These are phyloP conservation scores for Ibidorhyncha struthersii DNA, from an alignment of 2,113 vertebrate species.

Conservation along the genomic window DNA sequence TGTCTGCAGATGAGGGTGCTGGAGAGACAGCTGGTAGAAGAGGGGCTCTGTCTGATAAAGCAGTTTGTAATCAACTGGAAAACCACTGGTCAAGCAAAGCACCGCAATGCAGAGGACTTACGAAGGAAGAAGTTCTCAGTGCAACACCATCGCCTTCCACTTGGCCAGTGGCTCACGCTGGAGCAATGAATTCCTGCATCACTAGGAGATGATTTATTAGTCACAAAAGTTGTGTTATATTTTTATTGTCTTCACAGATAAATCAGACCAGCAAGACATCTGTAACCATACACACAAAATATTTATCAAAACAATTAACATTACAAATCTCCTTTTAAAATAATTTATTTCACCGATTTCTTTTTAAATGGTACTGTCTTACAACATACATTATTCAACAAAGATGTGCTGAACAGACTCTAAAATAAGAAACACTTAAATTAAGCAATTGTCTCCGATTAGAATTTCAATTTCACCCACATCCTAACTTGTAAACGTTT, in stretches of 20 bases:
- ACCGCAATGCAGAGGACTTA: not conserved
- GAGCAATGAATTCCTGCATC: not conserved
- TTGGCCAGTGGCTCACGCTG: not conserved
- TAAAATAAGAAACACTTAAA: conserved; percentile 78
- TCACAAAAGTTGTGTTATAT: conserved; percentile 12
- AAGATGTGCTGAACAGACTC: conserved; percentile 75
- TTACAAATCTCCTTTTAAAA: conserved; percentile 79
- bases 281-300: conserved; percentile 43
- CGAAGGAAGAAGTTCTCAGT: not conserved
- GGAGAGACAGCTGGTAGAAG: not conserved
- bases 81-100: not conserved
- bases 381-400: conserved; percentile 80
- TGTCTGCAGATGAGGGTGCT: not conserved
- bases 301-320: conserved; percentile 67
- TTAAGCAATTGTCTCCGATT: conserved; percentile 68
- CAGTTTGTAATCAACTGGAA: not conserved
- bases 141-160: not conserved
- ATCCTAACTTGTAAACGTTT: conserved; percentile 66
- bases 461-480: conserved; percentile 52
- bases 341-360: conserved; percentile 81
- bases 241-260: conserved; percentile 67
- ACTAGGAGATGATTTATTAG: conserved; percentile 20
- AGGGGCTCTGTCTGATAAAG: not conserved
- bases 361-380: conserved; percentile 73
- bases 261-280: conserved; percentile 60